Evolutionary conservation across 2,888 invertebrate genomes (phyloP).

Genomic region (Mystacides longicornis): DNA sequence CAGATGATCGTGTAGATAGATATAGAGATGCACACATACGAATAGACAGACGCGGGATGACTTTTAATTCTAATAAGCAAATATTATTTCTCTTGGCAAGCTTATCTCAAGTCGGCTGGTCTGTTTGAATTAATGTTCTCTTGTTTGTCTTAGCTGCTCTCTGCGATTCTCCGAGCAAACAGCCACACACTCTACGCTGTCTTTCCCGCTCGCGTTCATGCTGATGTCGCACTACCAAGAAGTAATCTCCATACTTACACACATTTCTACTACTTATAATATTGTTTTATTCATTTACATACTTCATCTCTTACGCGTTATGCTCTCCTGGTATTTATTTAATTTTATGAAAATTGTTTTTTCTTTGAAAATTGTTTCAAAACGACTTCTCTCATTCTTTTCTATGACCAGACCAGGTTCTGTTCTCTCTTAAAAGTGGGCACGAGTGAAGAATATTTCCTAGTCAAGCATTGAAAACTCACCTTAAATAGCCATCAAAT

Average conservation of each 20-base stretch:
- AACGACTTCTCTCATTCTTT: too few species aligned
- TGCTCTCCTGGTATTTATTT: neutral
- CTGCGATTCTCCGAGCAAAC: neutral
- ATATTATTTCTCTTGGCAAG: conserved; percentile 12
- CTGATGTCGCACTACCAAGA: conserved; percentile 14
- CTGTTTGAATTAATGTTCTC: conserved; percentile 23
- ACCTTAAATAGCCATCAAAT: too few species aligned
- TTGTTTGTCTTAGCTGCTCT: neutral
- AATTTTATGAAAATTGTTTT: neutral
- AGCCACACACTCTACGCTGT: conserved; percentile 5
- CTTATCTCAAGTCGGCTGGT: conserved; percentile 20
- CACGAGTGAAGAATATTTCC: too few species aligned
- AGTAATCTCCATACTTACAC: conserved; percentile 3
- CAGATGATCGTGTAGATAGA: too few species aligned
- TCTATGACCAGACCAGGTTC: too few species aligned
- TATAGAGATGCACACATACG: too few species aligned
- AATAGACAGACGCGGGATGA: too few species aligned
- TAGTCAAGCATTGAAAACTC: too few species aligned
- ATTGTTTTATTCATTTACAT: too few species aligned
- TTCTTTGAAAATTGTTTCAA: neutral
- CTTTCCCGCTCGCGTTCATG: conserved; percentile 13
- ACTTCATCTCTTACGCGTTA: neutral
- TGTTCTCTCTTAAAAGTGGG: too few species aligned
- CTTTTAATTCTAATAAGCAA: conserved; percentile 23
- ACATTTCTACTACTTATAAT: neutral